Base-by-base conservation (phyloP, 2,797 vertebrate species). In the Chrosomus eos region DNA sequence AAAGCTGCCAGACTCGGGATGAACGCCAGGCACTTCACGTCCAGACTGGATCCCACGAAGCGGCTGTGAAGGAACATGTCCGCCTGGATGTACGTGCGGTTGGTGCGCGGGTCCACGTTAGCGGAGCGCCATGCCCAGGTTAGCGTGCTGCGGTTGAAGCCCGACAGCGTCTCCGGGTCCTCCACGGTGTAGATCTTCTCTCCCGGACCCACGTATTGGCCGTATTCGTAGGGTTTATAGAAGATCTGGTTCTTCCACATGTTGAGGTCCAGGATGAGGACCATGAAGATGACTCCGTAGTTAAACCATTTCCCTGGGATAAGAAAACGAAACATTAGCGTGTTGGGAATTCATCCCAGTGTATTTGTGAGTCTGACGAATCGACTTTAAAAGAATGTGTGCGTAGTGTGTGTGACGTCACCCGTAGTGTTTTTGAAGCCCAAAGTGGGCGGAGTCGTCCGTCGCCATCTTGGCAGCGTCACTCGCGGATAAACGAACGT, bases 191-290 rank as follows among this genome's bases (percentile, higher is more conserved):
- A 99, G 91, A 99, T 99, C 94, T 98, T 97, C 92, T 99, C 96
- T 0, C 97, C 97, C 0, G 98, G 97, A 11, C 97, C 98, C 0
- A 99, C 96, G 16, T 99, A 99, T 84, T 99, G 98, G 9, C 98
- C 98, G 4, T 99, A 99, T 88, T 99, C 97, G 28, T 98, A 97
- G 90, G 98, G 98, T 87, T 97, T 96, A 92, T 99, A 99, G 94
- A 99, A 99, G 93, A 99, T 99, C 94, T 99, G 98, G 90, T 99
- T 99, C 94, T 99, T 99, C 98, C 98, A 99, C 98, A 99, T 99
- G 93, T 99, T 99, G 26, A 99, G 95, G 92, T 99, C 98, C 95
- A 99, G 93, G 89, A 99, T 99, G 90, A 99, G 94, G 87, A 99
- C 98, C 3, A 99, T 95, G 90, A 98, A 99, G 93, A 99, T 99